Evolutionary conservation across 2,113 vertebrate genomes (phyloP).

Genomic region (Erythrolamprus reginae): DNA sequence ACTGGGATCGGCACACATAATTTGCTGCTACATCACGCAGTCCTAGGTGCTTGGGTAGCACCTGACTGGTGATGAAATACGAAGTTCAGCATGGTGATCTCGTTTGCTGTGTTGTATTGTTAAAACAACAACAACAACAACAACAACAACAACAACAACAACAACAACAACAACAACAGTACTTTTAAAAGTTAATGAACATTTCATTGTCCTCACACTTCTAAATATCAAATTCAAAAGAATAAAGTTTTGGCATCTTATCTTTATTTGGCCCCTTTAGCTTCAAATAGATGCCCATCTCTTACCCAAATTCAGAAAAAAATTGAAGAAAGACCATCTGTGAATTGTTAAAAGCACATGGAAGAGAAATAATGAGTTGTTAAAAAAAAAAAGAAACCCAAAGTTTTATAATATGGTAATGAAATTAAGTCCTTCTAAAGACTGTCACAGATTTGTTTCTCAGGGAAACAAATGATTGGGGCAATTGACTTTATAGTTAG

Average conservation of each 20-base stretch:
- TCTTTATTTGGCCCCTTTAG: background rate
- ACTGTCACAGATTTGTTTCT: constrained; percentile 31
- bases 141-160: too few relatives aligned
- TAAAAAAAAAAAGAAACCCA: constrained; percentile 55
- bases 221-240: background rate
- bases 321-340: background rate
- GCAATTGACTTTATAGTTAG: constrained; percentile 46
- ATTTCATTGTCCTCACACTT: background rate
- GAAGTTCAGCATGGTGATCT: too few relatives aligned
- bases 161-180: background rate
- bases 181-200: background rate
- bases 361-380: constrained; percentile 55
- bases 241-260: background rate
- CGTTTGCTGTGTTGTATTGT: too few relatives aligned
- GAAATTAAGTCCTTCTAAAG: constrained; percentile 53
- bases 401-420: constrained; percentile 62
- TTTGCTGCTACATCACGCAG: too few relatives aligned
- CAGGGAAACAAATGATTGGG: constrained; percentile 43
- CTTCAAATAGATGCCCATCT: background rate
- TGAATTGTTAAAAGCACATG: constrained; percentile 52
- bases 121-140: too few relatives aligned
- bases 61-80: too few relatives aligned
- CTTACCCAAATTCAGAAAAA: background rate
- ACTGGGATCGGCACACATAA: too few relatives aligned
- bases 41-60: too few relatives aligned